Conservation (phyloP, 2,113 vertebrate genomes). For the Candoia aspera region DNA sequence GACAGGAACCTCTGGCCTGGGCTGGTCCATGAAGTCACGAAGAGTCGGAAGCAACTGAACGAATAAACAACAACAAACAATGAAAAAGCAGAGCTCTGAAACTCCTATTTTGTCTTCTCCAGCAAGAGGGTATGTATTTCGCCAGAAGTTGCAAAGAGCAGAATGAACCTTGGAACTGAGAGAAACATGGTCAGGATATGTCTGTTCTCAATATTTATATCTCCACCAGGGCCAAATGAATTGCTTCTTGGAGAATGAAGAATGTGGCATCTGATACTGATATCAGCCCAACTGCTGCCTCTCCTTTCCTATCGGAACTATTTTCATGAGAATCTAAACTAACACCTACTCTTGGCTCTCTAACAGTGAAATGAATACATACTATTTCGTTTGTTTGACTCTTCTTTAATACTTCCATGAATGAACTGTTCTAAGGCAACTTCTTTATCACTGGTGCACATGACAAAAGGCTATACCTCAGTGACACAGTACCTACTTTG, state of each 20-base stretch:
- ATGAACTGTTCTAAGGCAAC: neutral
- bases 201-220: neutral
- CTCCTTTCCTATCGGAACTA: neutral
- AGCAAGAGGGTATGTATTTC: neutral
- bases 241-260: neutral
- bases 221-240: neutral
- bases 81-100: neutral
- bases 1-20: too few species aligned
- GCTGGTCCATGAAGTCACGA: too few species aligned
- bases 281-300: neutral
- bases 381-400: neutral
- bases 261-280: neutral
- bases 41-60: too few species aligned
- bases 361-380: neutral
- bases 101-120: neutral
- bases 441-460: neutral
- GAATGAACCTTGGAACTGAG: neutral
- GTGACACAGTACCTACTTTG: neutral
- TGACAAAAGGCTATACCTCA: neutral
- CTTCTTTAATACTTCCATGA: neutral
- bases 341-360: neutral
- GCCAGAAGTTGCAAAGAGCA: neutral
- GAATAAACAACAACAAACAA: too few species aligned
- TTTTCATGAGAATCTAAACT: neutral
- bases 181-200: neutral